phyloP scores from a whole-genome alignment of 2,888 invertebrate species.

The Anodontia alba region DNA sequence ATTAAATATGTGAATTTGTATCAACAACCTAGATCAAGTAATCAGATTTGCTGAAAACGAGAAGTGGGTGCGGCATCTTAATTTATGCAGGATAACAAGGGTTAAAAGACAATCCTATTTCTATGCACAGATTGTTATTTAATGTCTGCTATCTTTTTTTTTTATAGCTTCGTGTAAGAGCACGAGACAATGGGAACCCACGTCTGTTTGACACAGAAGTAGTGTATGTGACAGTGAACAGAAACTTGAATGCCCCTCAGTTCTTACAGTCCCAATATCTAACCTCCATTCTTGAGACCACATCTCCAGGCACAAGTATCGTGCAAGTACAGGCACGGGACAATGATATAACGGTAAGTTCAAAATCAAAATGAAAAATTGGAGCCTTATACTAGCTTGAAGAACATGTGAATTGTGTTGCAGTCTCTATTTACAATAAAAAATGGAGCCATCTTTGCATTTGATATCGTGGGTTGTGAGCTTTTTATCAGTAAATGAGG shows the following conservation, averaged over 20 bases:
- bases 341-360: constrained; percentile 70
- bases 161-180: constrained; percentile 65
- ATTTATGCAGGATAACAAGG: too few species aligned
- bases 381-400: too few species aligned
- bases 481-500: too few species aligned
- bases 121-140: too few species aligned
- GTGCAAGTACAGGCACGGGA: constrained; percentile 73
- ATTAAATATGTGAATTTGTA: too few species aligned
- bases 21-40: too few species aligned
- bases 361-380: not conserved
- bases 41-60: too few species aligned
- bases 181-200: constrained; percentile 76
- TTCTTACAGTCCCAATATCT: constrained; percentile 57
- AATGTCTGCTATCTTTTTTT: too few species aligned
- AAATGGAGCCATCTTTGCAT: not conserved
- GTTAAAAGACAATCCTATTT: too few species aligned
- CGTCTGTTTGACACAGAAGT: constrained; percentile 62
- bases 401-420: too few species aligned
- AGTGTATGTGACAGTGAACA: constrained; percentile 68
- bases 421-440: not conserved
- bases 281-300: constrained; percentile 70
- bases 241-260: constrained; percentile 73
- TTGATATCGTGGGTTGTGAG: too few species aligned
- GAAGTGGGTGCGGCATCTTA: too few species aligned
- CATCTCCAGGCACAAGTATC: constrained; percentile 69